Evolutionary conservation across 2,888 invertebrate genomes (phyloP).

Genomic region (Acheta domesticus): DNA sequence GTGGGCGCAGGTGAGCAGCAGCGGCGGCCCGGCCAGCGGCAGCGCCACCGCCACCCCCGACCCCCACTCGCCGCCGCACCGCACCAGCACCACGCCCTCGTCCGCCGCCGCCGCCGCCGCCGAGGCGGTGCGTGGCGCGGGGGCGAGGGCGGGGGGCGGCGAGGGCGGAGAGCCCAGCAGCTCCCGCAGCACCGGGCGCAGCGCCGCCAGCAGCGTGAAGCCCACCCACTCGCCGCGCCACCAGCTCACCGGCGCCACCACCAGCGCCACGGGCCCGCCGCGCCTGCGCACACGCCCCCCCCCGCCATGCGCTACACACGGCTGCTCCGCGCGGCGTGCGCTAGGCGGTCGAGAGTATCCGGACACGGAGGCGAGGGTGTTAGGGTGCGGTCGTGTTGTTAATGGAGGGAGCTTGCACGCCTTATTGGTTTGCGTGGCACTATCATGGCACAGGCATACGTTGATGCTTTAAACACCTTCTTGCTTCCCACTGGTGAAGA

Average conservation of each 20-base stretch:
- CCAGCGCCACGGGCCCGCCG: slow-evolving; percentile 47
- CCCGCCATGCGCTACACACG: too few species aligned
- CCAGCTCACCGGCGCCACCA: slow-evolving; percentile 59
- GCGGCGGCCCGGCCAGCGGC: slow-evolving; percentile 47
- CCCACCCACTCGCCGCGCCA: slow-evolving; percentile 63
- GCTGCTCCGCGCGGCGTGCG: too few species aligned
- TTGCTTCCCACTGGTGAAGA: too few species aligned
- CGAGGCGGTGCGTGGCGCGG: neutral
- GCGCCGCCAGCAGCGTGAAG: slow-evolving; percentile 56
- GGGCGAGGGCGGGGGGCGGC: neutral
- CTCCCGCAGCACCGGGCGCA: slow-evolving; percentile 51
- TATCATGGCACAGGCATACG: too few species aligned
- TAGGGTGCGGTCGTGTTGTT: too few species aligned
- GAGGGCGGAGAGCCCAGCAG: slow-evolving; percentile 41
- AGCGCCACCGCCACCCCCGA: slow-evolving; percentile 55
- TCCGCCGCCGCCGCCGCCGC: slow-evolving; percentile 43
- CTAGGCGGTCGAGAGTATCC: too few species aligned
- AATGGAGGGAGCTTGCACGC: too few species aligned
- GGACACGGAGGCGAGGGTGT: too few species aligned
- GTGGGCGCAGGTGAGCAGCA: slow-evolving; percentile 41
- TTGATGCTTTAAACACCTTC: too few species aligned
- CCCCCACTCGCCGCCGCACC: slow-evolving; percentile 60
- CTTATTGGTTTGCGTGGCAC: too few species aligned
- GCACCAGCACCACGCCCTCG: slow-evolving; percentile 53
- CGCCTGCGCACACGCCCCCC: neutral